Evolutionary conservation across 2,888 invertebrate species (phyloP), one percentile per base, ranked within the genome.

Genomic region (Tanypteryx hageni): DNA sequence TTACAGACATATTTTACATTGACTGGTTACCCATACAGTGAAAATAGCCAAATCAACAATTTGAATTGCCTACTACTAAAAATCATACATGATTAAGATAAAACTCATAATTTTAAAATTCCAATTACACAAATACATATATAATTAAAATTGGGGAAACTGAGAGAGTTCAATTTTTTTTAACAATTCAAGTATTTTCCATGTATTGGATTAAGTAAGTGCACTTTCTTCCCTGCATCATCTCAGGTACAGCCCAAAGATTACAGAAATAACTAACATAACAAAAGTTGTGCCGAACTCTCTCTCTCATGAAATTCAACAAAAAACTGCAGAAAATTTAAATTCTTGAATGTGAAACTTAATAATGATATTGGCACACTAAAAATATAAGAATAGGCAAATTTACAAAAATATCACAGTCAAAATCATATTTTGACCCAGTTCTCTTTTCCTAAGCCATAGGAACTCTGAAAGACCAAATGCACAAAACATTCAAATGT

Each of bases 401-500:
- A 64, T 89, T 89, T 89, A 89, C 89, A 89, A 89, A 89, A 89
- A 89, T 89, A 89, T 89, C 89, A 89, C 89, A 89, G 89, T 89
- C 89, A 89, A 89, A 89, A 89, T 89, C 44, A 68, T 16, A 89
- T 89, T 89, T 89, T 89, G 89, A 89, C 89, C 89, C 64, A 89
- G 64, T 89, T 89, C 89, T 86, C 31, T 61, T 64, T 89, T 89
- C 89, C 89, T 68, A 59, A 18, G 68, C 64, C 44, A 89, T 89
- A 89, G 89, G 89, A 89, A 89, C 89, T 89, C 89, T 89, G 89
- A 89, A 89, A 89, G 89, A 89, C 89, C 89, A 89, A 89, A 89
- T 61, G 44, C 89, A 89, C 64, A 68, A 61, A 89, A 64, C 89
- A 56, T 68, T 68, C 56, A n/a, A 58, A 61, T 86, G 31, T 86